Evolutionary conservation across 1,140 invertebrate species (phyloP).

Genomic region (Drosophila mauritiana): DNA sequence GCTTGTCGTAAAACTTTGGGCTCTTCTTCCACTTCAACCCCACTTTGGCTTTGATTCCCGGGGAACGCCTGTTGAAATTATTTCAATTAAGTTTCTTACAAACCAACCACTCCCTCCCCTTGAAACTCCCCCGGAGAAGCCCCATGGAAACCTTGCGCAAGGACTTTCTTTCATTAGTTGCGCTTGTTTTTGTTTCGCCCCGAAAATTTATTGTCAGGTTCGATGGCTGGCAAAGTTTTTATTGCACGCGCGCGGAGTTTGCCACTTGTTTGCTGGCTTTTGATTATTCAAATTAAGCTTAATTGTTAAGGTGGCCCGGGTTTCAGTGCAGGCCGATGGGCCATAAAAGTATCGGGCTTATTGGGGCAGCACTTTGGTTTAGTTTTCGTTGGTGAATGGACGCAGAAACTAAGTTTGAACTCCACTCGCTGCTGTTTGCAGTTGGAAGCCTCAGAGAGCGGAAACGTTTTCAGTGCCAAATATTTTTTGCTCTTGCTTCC

Average conservation of each 20-base stretch:
- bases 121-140: not conserved
- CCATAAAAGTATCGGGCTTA: conserved; percentile 17
- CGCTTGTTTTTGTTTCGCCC: conserved; percentile 63
- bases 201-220: conserved; percentile 76
- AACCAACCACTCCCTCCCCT: conserved; percentile 26
- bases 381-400: conserved; percentile 3
- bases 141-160: not conserved
- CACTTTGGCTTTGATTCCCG: conserved; percentile 7
- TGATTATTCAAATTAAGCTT: conserved; percentile 80
- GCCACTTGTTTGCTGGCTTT: conserved; percentile 74
- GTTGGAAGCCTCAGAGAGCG: conserved; percentile 49
- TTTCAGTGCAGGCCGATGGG: not conserved
- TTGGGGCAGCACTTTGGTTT: conserved; percentile 12
- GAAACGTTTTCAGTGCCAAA: conserved; percentile 62
- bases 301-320: conserved; percentile 71
- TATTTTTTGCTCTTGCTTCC: conserved; percentile 37
- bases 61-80: conserved; percentile 61
- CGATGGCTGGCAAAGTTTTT: conserved; percentile 75
- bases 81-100: conserved; percentile 80
- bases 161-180: conserved; percentile 69
- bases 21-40: conserved; percentile 1
- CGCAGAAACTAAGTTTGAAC: conserved; percentile 6
- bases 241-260: conserved; percentile 60
- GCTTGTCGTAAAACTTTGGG: conserved; percentile 60
- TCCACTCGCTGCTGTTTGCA: conserved; percentile 41